Evolutionary conservation across 2,888 invertebrate genomes (phyloP), one percentile per base, ranked within the genome.

Genomic region (Metallyticus violacea): DNA sequence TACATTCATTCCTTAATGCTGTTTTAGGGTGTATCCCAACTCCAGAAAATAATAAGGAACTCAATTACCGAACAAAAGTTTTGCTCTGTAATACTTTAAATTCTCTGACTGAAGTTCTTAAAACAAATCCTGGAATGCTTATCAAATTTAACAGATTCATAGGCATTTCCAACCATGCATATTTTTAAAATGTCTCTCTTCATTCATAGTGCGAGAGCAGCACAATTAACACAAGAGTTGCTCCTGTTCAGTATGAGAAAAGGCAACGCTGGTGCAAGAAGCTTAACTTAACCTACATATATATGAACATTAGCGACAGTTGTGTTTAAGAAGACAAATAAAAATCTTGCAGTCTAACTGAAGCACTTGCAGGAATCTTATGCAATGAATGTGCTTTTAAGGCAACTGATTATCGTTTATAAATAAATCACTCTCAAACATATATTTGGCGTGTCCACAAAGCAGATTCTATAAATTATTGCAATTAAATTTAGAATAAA

Each of bases 21-120:
- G n/a, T 15, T 77, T 83, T 27, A 28, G 40, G 83, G 83, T 83
- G 83, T 83, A n/a, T 77, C 77, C 83, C 77, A 83, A 83, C 83
- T 77, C 28, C 26, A 82, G 6, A 40, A 81, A 81, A 30, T 81
- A 26, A 81, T 62, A 62, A 62, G 40, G 40, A 81, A 81, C 25
- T n/a, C 9, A 40, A 81, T 26, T 29, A n/a, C n/a, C n/a, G n/a
- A n/a, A n/a, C n/a, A n/a, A n/a, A n/a, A 40, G 25, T 40, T 30
- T 7, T 81, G 30, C 28, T 29, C 80, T 80, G 28, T 28, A 80
- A 22, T 28, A 25, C 40, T 40, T 40, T 40, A 9, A 40, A 40
- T 15, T 62, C 40, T 15, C n/a, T 62, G 40, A 62, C 15, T 62
- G 0, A 15, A 40, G 40, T 62, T 62, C 15, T 62, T 15, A 62